Evolutionary conservation across 1,140 invertebrate genomes (phyloP).

Genomic region (Portunus trituberculatus): DNA sequence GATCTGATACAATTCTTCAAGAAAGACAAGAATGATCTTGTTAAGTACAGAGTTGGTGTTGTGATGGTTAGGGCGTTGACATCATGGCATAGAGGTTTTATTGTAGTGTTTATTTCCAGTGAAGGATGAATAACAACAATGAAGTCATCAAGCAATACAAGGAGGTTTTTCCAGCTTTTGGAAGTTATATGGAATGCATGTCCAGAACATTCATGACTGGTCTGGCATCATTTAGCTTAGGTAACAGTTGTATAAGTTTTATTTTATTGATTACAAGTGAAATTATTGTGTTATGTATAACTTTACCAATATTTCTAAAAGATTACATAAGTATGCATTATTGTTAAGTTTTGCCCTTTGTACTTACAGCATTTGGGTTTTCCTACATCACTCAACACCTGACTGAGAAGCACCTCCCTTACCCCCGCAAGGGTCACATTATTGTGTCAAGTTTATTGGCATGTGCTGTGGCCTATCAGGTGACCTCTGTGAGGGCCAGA

Average conservation of each 20-base stretch:
- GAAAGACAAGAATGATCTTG: too few species aligned
- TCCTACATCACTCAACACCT: slow-evolving; percentile 81
- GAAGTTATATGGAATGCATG: slow-evolving; percentile 83
- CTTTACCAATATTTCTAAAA: not conserved
- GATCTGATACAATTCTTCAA: too few species aligned
- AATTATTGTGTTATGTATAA: not conserved
- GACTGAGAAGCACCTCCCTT: slow-evolving; percentile 80
- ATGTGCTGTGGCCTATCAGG: slow-evolving; percentile 79
- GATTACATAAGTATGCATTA: too few species aligned
- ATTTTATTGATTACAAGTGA: too few species aligned
- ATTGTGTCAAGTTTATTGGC: slow-evolving; percentile 80
- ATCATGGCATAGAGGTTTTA: not conserved
- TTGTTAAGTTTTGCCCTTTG: slow-evolving; percentile 2
- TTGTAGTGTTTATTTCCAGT: slow-evolving; percentile 42
- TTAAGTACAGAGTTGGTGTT: too few species aligned
- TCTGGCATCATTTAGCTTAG: slow-evolving; percentile 81
- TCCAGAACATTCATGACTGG: slow-evolving; percentile 82
- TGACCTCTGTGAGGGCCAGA: slow-evolving; percentile 80
- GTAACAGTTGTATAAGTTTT: slow-evolving; percentile 77
- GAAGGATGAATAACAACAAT: slow-evolving; percentile 74
- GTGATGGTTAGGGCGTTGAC: too few species aligned
- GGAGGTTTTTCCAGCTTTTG: slow-evolving; percentile 82
- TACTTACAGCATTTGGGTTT: slow-evolving; percentile 81
- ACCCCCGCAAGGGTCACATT: slow-evolving; percentile 80
- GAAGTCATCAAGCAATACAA: slow-evolving; percentile 78